These are phyloP conservation scores for Drosophila mettleri DNA, from an alignment of 2,888 invertebrate species.

Conservation along the genomic window DNA sequence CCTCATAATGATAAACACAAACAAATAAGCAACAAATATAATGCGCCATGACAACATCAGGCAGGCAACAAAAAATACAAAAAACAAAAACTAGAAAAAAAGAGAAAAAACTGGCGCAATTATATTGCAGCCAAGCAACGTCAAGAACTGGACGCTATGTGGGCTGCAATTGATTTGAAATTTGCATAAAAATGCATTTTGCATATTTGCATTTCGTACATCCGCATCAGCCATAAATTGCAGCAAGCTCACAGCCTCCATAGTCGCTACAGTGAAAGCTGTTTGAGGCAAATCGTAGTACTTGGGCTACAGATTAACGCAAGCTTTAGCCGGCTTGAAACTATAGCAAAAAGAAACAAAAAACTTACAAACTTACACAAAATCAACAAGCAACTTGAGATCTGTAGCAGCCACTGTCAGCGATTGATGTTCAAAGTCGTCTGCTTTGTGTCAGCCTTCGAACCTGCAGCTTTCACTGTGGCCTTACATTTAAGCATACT, in stretches of 20 bases:
- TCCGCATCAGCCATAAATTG: conserved; percentile 67
- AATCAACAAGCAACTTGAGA: neutral
- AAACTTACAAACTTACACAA: no score
- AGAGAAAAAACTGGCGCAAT: conserved; percentile 48
- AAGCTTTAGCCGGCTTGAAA: neutral
- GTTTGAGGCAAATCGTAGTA: conserved; percentile 21
- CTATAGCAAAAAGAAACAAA: neutral
- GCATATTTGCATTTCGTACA: conserved; percentile 49
- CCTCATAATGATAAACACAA: conserved; percentile 62
- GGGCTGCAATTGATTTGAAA: conserved; percentile 55
- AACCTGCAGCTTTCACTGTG: conserved; percentile 47
- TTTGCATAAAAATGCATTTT: conserved; percentile 66
- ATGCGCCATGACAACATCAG: conserved; percentile 43
- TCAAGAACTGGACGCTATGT: conserved; percentile 30
- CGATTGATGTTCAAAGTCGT: conserved; percentile 10
- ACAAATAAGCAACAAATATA: conserved; percentile 39
- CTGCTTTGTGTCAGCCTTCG: conserved; percentile 17
- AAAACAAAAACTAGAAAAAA: neutral
- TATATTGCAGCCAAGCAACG: conserved; percentile 20
- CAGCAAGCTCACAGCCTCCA: conserved; percentile 10
- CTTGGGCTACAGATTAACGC: neutral
- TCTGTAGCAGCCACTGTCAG: neutral
- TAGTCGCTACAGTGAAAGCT: conserved; percentile 43
- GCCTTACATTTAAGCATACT: conserved; percentile 21
- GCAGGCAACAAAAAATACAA: conserved; percentile 1